Conservation (phyloP, 2,888 invertebrate genomes). For the Penaeus monodon region DNA sequence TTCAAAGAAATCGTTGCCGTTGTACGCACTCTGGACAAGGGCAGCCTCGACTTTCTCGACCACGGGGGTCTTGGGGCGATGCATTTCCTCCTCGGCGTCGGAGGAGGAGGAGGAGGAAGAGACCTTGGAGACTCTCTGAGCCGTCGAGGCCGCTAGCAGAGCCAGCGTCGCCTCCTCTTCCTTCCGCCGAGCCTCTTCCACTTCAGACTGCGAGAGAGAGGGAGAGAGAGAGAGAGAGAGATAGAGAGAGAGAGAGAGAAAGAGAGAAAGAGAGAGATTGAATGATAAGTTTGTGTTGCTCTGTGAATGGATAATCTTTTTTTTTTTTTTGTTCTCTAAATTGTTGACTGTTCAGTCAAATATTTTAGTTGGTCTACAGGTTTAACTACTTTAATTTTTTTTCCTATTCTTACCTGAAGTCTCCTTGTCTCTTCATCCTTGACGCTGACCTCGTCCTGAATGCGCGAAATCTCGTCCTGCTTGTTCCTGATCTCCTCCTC, state of each 20-base stretch:
- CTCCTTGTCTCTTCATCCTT: constrained; percentile 92
- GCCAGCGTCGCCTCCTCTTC: constrained; percentile 76
- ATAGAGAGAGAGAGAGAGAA: background rate
- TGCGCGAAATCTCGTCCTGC: constrained; percentile 89
- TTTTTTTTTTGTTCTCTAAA: too few species aligned
- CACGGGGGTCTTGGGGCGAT: background rate
- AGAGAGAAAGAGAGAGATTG: constrained; percentile 54
- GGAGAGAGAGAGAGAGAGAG: constrained; percentile 35
- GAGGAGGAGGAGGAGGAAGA: constrained; percentile 45
- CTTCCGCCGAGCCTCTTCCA: constrained; percentile 83
- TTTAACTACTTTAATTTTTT: too few species aligned
- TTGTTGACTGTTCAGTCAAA: too few species aligned
- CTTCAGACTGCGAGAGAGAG: constrained; percentile 80
- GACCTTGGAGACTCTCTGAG: background rate
- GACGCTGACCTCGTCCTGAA: constrained; percentile 87
- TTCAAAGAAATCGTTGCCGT: constrained; percentile 20
- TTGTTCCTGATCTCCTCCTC: constrained; percentile 91
- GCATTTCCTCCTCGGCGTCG: constrained; percentile 18
- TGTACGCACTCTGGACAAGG: constrained; percentile 33
- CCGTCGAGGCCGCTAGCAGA: constrained; percentile 76
- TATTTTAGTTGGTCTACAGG: too few species aligned
- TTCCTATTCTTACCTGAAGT: constrained; percentile 73
- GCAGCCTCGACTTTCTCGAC: constrained; percentile 15
- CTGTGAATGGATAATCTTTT: too few species aligned
- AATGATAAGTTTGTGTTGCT: too few species aligned